Percentiles rank a stretch among this genome's conserved stretches.
phyloP scores from a whole-genome alignment of 2,888 invertebrate genomes.

The Clitarchus hookeri region DNA sequence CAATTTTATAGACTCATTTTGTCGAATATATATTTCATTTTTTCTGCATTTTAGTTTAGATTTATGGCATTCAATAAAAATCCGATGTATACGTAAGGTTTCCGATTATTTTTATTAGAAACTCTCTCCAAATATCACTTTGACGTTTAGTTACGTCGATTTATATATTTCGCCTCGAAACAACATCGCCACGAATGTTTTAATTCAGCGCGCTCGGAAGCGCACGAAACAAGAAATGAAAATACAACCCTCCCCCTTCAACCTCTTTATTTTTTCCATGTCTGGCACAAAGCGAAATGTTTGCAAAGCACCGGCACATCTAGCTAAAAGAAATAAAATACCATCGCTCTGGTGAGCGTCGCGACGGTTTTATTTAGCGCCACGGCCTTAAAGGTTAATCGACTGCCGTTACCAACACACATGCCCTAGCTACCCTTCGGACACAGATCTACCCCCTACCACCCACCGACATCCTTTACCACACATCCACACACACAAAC shows the following conservation, averaged over 20 bases:
- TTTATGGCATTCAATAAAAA: not conserved
- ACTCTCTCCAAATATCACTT: not conserved
- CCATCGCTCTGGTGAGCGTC: not conserved
- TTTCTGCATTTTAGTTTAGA: not conserved
- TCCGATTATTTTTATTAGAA: not conserved
- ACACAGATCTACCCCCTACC: not conserved
- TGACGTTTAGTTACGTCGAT: not conserved
- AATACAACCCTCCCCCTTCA: not conserved
- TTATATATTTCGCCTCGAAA: not conserved
- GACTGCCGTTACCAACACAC: not conserved
- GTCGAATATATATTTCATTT: not conserved
- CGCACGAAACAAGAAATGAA: not conserved
- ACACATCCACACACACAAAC: not conserved
- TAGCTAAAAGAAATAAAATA: not conserved
- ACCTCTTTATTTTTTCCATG: too few relatives aligned
- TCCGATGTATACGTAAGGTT: not conserved
- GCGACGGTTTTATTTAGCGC: constrained; percentile 1
- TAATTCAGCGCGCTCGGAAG: constrained; percentile 3
- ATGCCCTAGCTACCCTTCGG: not conserved
- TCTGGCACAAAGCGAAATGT: not conserved
- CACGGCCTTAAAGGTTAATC: constrained; percentile 7
- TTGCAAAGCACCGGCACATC: not conserved
- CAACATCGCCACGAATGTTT: not conserved
- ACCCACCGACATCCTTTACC: not conserved
- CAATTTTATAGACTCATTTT: not conserved